Evolutionary conservation across 2,888 invertebrate genomes (phyloP).

Genomic region (Scaeva pyrastri): DNA sequence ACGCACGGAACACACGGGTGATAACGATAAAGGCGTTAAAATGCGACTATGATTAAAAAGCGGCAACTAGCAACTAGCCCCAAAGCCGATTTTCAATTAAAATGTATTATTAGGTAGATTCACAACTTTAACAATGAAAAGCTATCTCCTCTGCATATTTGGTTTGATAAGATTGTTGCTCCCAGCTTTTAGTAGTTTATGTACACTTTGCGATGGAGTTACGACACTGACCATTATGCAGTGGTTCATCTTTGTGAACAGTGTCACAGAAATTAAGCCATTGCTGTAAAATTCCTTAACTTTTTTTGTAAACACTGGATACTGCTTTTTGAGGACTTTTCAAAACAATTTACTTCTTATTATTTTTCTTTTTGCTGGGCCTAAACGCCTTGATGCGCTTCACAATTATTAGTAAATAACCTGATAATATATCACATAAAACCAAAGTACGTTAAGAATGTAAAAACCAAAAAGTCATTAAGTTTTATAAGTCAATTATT

Average conservation of each 20-base stretch:
- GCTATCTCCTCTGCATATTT: conserved; percentile 11
- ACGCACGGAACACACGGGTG: background rate
- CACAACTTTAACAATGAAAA: background rate
- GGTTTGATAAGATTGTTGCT: background rate
- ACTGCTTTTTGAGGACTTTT: background rate
- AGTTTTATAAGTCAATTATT: too few species aligned
- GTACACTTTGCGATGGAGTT: background rate
- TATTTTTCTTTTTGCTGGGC: background rate
- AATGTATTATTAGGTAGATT: background rate
- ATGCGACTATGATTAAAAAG: background rate
- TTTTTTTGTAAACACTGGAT: background rate
- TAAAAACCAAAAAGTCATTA: too few species aligned
- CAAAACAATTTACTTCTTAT: background rate
- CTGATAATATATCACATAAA: too few species aligned
- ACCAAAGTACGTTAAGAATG: too few species aligned
- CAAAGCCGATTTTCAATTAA: background rate
- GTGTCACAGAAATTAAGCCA: conserved; percentile 15
- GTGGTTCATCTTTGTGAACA: too few species aligned
- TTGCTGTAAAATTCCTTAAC: background rate
- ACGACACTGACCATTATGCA: background rate
- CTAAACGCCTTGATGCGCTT: too few species aligned
- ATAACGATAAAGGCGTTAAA: background rate
- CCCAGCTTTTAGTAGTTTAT: background rate
- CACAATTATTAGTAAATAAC: too few species aligned
- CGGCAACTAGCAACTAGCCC: background rate